Base-by-base conservation (phyloP, 2,113 vertebrate genomes). In the Perca flavescens region DNA sequence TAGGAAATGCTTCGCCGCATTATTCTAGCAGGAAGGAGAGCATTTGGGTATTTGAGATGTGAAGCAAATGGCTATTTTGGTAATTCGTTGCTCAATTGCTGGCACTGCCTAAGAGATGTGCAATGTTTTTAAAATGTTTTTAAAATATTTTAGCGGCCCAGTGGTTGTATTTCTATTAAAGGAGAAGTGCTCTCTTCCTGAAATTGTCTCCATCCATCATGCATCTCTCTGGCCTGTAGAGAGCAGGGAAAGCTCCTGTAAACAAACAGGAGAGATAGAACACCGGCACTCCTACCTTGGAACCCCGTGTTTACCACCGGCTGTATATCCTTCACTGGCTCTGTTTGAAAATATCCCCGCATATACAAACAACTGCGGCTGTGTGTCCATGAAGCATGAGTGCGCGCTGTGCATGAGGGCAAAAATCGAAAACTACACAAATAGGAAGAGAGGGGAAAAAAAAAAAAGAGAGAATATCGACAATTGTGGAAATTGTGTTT, bases 261-360 rank as follows among this genome's bases (percentile, higher is more conserved):
- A 93, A 94, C 92, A 94, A 87, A 90, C 87, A 70, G 31, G 62
- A 71, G 66, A 73, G 86, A 88, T 53, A 81, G 90, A 91, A 90
- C 90, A 87, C 86, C 84, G 62, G 85, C 83, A 71, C 87, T 89
- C 88, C 86, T n/a, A 92, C 89, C 92, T 89, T 86, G 65, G 66
- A 88, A 82, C 79, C 60, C 77, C 0, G 17, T 93, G 93, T 94
- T 94, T 94, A 94, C 91, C 81, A 66, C 81, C 56, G 34, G 80
- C 90, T 93, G 90, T 94, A 92, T 92, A 93, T 91, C 91, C 88
- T 92, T 83, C 83, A 50, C 77, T 77, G 85, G 82, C 65, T 89
- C 82, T 86, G 88, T 94, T 94, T 93, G 89, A 94, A 91, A 94
- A 92, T 88, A 92, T 78, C 86, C 85, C 79, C 11, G 2, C 80